Evolutionary conservation across 2,888 invertebrate genomes (phyloP), one percentile per base, ranked within the genome.

Genomic region (Antheraea yamamai): DNA sequence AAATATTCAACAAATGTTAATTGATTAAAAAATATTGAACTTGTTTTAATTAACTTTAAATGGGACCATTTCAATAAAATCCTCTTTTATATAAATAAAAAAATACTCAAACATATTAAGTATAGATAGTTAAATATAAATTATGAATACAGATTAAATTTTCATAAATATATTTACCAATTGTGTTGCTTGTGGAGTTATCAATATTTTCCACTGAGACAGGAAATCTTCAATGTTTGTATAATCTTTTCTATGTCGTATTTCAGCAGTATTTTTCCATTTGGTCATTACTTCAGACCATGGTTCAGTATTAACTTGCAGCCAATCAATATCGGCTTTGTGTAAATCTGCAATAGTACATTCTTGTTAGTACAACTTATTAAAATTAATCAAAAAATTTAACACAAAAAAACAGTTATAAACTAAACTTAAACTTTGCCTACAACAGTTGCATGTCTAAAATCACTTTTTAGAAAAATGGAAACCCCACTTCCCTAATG

Each of bases 201-300:
- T 55, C 16, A 55, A 55, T 20, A 55, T 6, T 20, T 55, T 55
- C 55, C 55, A 55, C 6, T 55, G 55, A 55, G 55, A 55, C 20
- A 55, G 55, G 20, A 55, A 55, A 55, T 55, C 55, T 55, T 55
- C 55, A 55, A 55, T 16, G 16, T 55, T 55, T 20, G 20, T 55
- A 7, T 55, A 55, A 4, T 55, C 2, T 55, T 55, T 55, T 7
- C 20, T 7, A 55, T 55, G 55, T 55, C 55, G 20, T 55, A 55
- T 55, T 55, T 55, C 55, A 18, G 55, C 55, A 55, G 55, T 55
- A n/a, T 61, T 61, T 23, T 61, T 61, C 61, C 61, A 61, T 61
- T 61, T 61, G 8, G 10, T 61, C 2, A 61, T n/a, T 23, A 23
- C 8, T 61, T 23, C 23, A 6, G 61, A 23, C 23, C 23, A 61